Base-by-base conservation (phyloP, 2,888 invertebrate genomes). In the Dynastes grantii region DNA sequence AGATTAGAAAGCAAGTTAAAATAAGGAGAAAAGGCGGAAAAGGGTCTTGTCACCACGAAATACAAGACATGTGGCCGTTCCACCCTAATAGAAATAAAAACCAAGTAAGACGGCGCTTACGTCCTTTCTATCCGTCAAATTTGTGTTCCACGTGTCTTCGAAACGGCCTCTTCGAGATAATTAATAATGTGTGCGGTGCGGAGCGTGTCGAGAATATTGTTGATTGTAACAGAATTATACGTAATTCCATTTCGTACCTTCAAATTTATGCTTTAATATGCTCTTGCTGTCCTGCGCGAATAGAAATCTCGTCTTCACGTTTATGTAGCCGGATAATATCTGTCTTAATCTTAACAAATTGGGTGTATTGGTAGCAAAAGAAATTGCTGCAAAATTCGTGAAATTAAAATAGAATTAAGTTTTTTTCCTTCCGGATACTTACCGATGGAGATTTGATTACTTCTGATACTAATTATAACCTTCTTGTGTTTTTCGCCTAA, bases 401-500 rank as follows among this genome's bases (percentile, higher is more conserved):
- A 45, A 27, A 49, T 45, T 73, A n/a, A 53, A 53, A 55, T 1
- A n/a, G 4, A 53, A 16, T n/a, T 37, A 22, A n/a, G n/a, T 3
- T 45, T 1, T 45, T 13, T 11, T 4, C 2, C 5, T 11, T 13
- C 16, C 32, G n/a, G 32, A 16, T 73, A 58, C 29, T 40, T 73
- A 73, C 73, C 58, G 22, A 73, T 16, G n/a, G 73, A 40, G 22
- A 16, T 11, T 4, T 37, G 9, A 58, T 58, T 73, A 45, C 2
- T 53, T 1, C 11, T 2, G 1, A 58, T 3, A 0, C 16, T 58
- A 3, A 2, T 45, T 6, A 58, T 40, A 3, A n/a, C 22, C 2
- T 5, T 58, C 27, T 63, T 64, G 63, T 78, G 63, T 5, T 51
- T 63, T 4, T 71, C 78, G 4, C 78, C 73, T 76, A 81, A 64